phyloP scores from a whole-genome alignment of 2,888 invertebrate species.

The Eumerus sabulonum region DNA sequence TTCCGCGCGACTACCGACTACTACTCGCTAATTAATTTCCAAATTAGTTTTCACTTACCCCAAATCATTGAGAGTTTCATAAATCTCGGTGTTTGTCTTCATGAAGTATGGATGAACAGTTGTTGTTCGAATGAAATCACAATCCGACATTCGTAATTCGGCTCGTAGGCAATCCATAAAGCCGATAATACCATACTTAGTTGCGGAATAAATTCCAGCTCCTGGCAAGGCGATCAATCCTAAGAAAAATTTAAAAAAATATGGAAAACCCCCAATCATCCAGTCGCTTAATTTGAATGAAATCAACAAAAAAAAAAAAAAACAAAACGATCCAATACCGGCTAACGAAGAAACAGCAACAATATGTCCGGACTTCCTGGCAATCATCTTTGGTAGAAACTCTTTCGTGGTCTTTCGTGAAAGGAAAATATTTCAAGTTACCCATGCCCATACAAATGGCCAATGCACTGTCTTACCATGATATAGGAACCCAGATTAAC shows the following conservation, averaged over 20 bases:
- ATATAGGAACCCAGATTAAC: conserved; percentile 79
- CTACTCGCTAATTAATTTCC: conserved; percentile 36
- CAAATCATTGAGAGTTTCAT: conserved; percentile 76
- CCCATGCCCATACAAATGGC: background rate
- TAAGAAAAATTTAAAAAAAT: conserved; percentile 48
- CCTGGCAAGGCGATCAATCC: conserved; percentile 76
- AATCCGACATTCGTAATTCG: conserved; percentile 77
- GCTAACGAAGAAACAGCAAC: conserved; percentile 79
- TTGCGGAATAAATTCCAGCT: conserved; percentile 78
- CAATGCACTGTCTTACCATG: conserved; percentile 78
- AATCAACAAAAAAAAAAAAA: too few species aligned
- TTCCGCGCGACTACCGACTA: conserved; percentile 16
- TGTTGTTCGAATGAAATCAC: conserved; percentile 76
- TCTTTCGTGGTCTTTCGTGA: conserved; percentile 77
- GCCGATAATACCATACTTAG: conserved; percentile 79
- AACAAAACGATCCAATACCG: conserved; percentile 70
- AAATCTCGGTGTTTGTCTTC: conserved; percentile 76
- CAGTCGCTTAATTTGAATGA: too few species aligned
- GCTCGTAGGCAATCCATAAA: conserved; percentile 78
- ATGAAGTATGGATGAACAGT: conserved; percentile 79
- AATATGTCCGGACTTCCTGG: conserved; percentile 78
- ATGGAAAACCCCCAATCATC: background rate
- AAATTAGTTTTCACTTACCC: conserved; percentile 72
- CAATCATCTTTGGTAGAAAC: conserved; percentile 79
- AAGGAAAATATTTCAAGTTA: conserved; percentile 7